Conservation (phyloP, 1,140 invertebrate species). For the Drosophila obscura region DNA sequence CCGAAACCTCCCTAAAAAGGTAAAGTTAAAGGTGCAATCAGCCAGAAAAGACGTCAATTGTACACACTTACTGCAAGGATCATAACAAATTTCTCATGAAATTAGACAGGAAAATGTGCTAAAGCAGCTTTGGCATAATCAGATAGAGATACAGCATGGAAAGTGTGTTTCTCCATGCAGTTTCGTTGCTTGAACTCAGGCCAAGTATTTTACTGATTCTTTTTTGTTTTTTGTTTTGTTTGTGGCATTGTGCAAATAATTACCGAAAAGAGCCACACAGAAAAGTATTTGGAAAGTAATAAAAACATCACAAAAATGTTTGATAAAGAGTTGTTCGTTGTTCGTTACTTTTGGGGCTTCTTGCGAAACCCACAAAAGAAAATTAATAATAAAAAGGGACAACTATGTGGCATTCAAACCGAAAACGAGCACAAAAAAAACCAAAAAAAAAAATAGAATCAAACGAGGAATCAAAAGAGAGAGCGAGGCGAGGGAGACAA, state of each 20-base stretch:
- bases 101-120: background rate
- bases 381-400: conserved; percentile 73
- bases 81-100: too few relatives aligned
- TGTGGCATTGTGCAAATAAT: conserved; percentile 58
- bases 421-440: conserved; percentile 39
- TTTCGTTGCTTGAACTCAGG: conserved; percentile 32
- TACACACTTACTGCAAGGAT: conserved; percentile 11
- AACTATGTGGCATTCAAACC: conserved; percentile 59
- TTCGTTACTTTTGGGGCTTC: conserved; percentile 11
- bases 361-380: conserved; percentile 43
- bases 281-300: conserved; percentile 78
- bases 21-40: conserved; percentile 46
- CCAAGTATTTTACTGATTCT: conserved; percentile 35
- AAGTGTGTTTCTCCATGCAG: conserved; percentile 2
- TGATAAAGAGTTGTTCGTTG: conserved; percentile 53
- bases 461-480: background rate
- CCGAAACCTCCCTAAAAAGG: conserved; percentile 19
- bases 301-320: conserved; percentile 74
- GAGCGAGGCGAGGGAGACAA: conserved; percentile 1
- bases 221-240: too few relatives aligned
- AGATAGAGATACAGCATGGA: background rate
- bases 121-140: too few relatives aligned
- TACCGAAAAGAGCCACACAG: conserved; percentile 22
- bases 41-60: conserved; percentile 35
- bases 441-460: conserved; percentile 18